These are phyloP conservation scores for Agrotis exclamationis DNA, from an alignment of 2,888 invertebrate genomes.

Conservation along the genomic window DNA sequence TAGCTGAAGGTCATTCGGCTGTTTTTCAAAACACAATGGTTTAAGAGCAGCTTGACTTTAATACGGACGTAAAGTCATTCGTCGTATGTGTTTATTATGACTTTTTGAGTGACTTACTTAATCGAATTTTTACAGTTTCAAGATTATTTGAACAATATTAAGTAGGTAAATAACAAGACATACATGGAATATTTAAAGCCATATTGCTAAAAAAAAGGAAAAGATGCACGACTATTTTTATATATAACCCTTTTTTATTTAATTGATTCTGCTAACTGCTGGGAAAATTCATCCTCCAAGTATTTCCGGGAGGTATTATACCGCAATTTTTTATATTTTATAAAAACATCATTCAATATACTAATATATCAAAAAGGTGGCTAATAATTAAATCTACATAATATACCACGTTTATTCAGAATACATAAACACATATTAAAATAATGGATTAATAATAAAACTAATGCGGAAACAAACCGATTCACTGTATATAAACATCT, in stretches of 20 bases:
- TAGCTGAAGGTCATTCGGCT: conserved; percentile 24
- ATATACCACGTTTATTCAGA: background rate
- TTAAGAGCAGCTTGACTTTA: conserved; percentile 13
- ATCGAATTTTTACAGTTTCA: background rate
- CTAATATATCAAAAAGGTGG: no score
- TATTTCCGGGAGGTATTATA: no score
- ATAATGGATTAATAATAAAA: conserved; percentile 8
- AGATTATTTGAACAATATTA: background rate
- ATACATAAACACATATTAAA: conserved; percentile 25
- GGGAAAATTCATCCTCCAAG: no score
- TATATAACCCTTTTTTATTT: no score
- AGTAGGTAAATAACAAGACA: background rate
- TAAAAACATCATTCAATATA: no score
- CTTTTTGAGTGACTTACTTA: background rate
- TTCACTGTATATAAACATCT: conserved; percentile 27
- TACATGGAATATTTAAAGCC: no score
- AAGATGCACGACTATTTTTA: no score
- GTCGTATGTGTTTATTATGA: background rate
- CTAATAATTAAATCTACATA: conserved; percentile 13
- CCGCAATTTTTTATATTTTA: no score
- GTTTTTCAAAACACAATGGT: background rate
- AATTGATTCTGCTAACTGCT: no score
- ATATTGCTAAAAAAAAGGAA: no score
- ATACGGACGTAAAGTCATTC: background rate
- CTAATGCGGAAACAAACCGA: conserved; percentile 50